phyloP scores from a whole-genome alignment of 2,888 invertebrate species.

The Cetonia aurata region DNA sequence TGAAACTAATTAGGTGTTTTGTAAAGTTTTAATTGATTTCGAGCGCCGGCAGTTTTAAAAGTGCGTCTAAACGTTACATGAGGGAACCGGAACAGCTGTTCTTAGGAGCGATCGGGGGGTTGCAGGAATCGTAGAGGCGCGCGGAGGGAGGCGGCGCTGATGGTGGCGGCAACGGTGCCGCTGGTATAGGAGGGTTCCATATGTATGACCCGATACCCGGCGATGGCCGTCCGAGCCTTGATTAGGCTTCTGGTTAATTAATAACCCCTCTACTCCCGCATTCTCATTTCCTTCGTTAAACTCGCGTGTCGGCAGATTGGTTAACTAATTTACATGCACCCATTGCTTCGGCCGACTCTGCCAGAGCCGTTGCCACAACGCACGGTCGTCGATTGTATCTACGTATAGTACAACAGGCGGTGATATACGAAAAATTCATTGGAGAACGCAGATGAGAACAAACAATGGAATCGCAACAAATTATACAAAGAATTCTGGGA shows the following conservation, averaged over 20 bases:
- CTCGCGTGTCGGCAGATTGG: slow-evolving; percentile 63
- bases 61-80: slow-evolving; percentile 39
- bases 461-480: too few relatives aligned
- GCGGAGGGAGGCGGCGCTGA: slow-evolving; percentile 47
- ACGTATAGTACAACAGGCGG: slow-evolving; percentile 6
- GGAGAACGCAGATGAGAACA: not conserved
- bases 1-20: slow-evolving; percentile 39
- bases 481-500: too few relatives aligned
- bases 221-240: slow-evolving; percentile 63
- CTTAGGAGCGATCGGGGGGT: slow-evolving; percentile 19
- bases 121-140: slow-evolving; percentile 30
- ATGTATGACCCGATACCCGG: slow-evolving; percentile 51
- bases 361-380: slow-evolving; percentile 27
- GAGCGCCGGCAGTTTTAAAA: slow-evolving; percentile 33
- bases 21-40: slow-evolving; percentile 40
- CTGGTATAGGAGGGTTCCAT: slow-evolving; percentile 53
- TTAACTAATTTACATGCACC: slow-evolving; percentile 61
- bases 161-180: slow-evolving; percentile 49
- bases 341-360: slow-evolving; percentile 28
- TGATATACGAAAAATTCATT: slow-evolving; percentile 26
- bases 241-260: slow-evolving; percentile 73
- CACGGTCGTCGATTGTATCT: slow-evolving; percentile 26
- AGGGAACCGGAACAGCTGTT: slow-evolving; percentile 39
- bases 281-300: slow-evolving; percentile 62
- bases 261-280: slow-evolving; percentile 67